These are phyloP conservation scores for human (Homo sapiens) DNA, from an alignment of 2,113 vertebrate genomes.

Conservation along the genomic window GRCh38 chr4:129143501-129144000, in stretches of 20 bases:
- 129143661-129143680: too few species aligned
- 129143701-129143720: neutral
- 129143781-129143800: conserved; percentile 9
- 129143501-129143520: neutral
- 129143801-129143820: conserved; percentile 16
- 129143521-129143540: neutral
- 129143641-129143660: neutral
- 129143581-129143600: neutral
- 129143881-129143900: conserved; percentile 22
- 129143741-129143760: neutral
- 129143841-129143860: neutral
- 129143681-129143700: neutral
- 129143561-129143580: neutral
- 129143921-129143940: neutral
- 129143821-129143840: conserved; percentile 14
- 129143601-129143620: neutral
- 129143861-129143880: conserved; percentile 8
- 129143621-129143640: neutral
- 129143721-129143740: neutral
- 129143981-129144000: conserved; percentile 13
- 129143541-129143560: neutral
- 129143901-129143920: conserved; percentile 27
- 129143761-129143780: neutral
- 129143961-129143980: neutral
- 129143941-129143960: conserved; percentile 21